Percentiles rank a stretch among this genome's conserved stretches.
Conservation (phyloP, 2,797 vertebrate species). For the Cephalopachus bancanus region DNA sequence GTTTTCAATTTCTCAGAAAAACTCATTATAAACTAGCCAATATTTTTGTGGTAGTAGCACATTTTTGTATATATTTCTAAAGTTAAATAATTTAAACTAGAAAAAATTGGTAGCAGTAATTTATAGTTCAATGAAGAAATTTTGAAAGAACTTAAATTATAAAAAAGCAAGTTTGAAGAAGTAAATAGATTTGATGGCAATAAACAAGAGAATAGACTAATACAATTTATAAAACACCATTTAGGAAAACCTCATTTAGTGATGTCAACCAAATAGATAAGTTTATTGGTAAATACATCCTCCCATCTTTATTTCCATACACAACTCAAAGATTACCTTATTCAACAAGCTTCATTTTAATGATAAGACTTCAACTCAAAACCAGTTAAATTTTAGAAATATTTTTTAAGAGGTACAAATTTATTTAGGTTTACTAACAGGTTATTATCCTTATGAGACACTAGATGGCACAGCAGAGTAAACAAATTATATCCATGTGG, state of each 20-base stretch:
- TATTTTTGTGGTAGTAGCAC: neutral
- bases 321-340: neutral
- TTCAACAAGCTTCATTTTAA: neutral
- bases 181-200: neutral
- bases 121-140: neutral
- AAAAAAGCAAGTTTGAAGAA: neutral
- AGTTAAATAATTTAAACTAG: neutral
- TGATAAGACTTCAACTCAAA: neutral
- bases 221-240: neutral
- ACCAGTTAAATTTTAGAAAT: neutral
- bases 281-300: neutral
- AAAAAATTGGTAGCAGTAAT: neutral
- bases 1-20: neutral
- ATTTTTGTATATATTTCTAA: neutral
- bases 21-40: too few species aligned
- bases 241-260: neutral
- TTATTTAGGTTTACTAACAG: too few species aligned
- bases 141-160: neutral
- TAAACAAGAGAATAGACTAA: neutral
- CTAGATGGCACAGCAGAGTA: conserved; percentile 64
- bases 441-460: neutral
- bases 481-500: neutral
- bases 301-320: neutral
- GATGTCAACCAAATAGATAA: too few species aligned
- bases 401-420: neutral